Conservation (phyloP, 1,140 invertebrate species). For the Formica exsecta region DNA sequence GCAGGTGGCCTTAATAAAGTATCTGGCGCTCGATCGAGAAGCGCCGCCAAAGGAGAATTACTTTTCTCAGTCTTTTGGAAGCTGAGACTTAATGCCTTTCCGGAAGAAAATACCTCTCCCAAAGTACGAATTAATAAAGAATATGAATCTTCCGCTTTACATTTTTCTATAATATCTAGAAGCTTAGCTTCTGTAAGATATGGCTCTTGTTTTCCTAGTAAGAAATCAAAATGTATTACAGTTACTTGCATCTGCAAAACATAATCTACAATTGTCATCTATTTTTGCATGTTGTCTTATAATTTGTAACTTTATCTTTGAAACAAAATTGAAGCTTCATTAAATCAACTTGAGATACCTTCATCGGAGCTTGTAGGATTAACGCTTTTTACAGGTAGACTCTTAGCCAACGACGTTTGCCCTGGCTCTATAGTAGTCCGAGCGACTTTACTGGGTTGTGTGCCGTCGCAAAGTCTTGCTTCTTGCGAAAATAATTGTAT, state of each 20-base stretch:
- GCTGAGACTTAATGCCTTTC: conserved; percentile 90
- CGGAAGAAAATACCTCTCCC: conserved; percentile 91
- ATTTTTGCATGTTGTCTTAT: background rate
- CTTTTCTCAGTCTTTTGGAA: conserved; percentile 87
- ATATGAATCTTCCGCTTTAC: conserved; percentile 89
- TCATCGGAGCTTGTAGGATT: conserved; percentile 85
- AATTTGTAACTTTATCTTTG: background rate
- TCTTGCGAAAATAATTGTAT: conserved; percentile 95
- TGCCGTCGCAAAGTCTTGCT: conserved; percentile 92
- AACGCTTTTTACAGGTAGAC: conserved; percentile 87
- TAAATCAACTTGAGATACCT: conserved; percentile 76
- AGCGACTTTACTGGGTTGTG: conserved; percentile 91
- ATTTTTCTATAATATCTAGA: conserved; percentile 89
- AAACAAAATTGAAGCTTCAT: background rate
- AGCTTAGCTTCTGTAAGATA: conserved; percentile 90
- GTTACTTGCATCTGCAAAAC: background rate
- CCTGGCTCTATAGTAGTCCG: conserved; percentile 87
- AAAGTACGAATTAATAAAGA: conserved; percentile 90
- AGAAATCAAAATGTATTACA: conserved; percentile 24
- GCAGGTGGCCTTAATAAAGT: conserved; percentile 81
- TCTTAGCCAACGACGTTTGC: conserved; percentile 87
- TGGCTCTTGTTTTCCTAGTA: conserved; percentile 85
- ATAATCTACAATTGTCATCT: background rate
- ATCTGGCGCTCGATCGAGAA: conserved; percentile 86
- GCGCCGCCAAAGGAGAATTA: conserved; percentile 84